Evolutionary conservation across 1,140 invertebrate genomes (phyloP), one percentile per base, ranked within the genome.

Genomic region (Bombus impatiens): DNA sequence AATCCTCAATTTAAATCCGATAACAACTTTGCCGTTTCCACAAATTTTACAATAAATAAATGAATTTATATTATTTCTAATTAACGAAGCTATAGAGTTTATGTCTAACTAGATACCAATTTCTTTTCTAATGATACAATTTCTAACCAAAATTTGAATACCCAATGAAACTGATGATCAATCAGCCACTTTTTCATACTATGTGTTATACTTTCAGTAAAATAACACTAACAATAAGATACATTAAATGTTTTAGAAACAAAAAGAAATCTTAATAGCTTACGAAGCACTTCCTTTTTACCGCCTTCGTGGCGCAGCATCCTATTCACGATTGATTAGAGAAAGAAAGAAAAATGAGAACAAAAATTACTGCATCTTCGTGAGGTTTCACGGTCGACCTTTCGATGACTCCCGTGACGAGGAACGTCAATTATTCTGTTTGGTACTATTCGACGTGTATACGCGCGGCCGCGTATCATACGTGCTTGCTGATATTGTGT

Each of bases 401-500:
- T 82, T 65, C 25, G 32, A 40, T 67, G 42, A 37, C 28, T 77
- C 18, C 25, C 32, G 42, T 67, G 32, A 15, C 37, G 42, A 28
- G 28, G 42, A 53, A 57, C 57, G 72, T 76, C 35, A 10, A 12
- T 59, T 3, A 53, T 57, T 72, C 37, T 37, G 47, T 72, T 37
- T 35, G 47, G 47, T 1, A 10, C 42, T 28, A 65, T 76, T 37
- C n/a, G 80, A 70, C 35, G n/a, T 59, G 68, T 37, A 62, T 35
- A 32, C 68, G 74, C 37, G 28, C 72, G 70, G 40, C 12, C 37
- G 74, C 71, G 70, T 82, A 79, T 78, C 74, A 78, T 72, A 84
- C 62, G 68, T 70, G 57, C 68, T 47, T 12, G 59, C 72, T 72
- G 77, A 77, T 83, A 89, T 89, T 86, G 79, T 77, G 77, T 74